Percentiles rank a stretch among this genome's conserved stretches.
phyloP scores from a whole-genome alignment of 2,113 vertebrate genomes.

The Pogonocichla stellata region DNA sequence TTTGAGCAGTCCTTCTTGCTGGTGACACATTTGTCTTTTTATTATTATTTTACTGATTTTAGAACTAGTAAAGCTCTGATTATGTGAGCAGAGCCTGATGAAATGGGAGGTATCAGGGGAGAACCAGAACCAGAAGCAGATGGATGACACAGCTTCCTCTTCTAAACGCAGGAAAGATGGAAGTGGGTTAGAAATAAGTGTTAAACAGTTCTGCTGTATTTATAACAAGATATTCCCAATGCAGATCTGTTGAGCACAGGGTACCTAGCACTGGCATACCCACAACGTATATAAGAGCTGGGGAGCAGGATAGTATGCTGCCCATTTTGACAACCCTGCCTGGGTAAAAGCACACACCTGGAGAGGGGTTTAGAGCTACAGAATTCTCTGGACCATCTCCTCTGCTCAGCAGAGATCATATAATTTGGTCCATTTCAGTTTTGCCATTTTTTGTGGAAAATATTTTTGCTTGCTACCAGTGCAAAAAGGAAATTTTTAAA shows the following conservation, averaged over 20 bases:
- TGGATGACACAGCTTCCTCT: background rate
- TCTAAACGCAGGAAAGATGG: background rate
- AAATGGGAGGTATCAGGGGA: background rate
- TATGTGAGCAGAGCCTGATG: background rate
- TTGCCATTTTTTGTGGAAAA: background rate
- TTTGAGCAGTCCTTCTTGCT: background rate
- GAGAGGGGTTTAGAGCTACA: background rate
- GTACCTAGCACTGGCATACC: background rate
- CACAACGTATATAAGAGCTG: fast-evolving
- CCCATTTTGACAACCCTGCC: background rate
- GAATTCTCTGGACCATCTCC: background rate
- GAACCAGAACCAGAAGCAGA: background rate
- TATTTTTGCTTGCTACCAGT: background rate
- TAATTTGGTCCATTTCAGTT: background rate
- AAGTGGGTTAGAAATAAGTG: background rate
- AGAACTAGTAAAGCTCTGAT: background rate
- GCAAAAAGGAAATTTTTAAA: fast-evolving
- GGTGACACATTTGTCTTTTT: background rate
- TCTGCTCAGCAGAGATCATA: background rate
- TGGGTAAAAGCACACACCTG: background rate
- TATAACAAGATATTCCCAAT: background rate
- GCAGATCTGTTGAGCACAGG: background rate
- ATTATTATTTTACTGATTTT: background rate
- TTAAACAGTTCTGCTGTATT: background rate
- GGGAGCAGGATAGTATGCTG: fast-evolving